Base-by-base conservation (phyloP, 2,113 vertebrate species). In the Hippoglossus stenolepis region DNA sequence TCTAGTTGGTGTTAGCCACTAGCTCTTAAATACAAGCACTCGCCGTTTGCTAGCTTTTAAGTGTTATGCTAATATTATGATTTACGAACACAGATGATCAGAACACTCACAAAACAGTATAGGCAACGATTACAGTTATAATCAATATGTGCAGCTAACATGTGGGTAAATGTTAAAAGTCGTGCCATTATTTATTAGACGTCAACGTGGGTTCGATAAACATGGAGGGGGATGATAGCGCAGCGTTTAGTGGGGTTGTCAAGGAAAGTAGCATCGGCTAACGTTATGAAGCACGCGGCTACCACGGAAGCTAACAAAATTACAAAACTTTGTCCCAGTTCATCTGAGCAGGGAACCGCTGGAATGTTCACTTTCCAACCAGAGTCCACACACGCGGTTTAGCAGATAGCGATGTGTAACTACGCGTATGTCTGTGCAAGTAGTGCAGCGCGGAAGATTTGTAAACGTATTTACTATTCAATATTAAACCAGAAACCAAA, bases 241-340 rank as follows among this genome's bases (percentile, higher is more conserved):
- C 38, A 78, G 26, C 64, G 66, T 79, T 73, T 69, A 80, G 60
- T 38, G 12, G 28, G 75, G 80, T 85, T 90, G 83, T 84, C 81
- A 89, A 78, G 81, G 77, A 67, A 86, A 85, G 75, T 47, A 62
- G 68, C 73, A 45, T 65, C 53, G 45, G 87, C 87, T 86, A 82
- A 73, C 74, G 67, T 12, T 56, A 3, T 49, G 43, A 79, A 85
- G 65, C 91, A 90, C 87, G 91, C 87, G 90, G 90, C 90, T 90
- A 90, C 79, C 79, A 65, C 43, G 56, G 68, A 51, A 65, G 90
- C 91, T 88, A 92, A 78, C 84, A 84, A 70, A 83, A 90, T 81
- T 70, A 80, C 57, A 65, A 87, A 91, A 92, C 87, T 91, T 91
- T 88, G 74, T 63, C 75, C 70, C 65, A 85, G 45, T 82, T 86